Base-by-base conservation (phyloP, 2,113 vertebrate species). In the Sylvia atricapilla region DNA sequence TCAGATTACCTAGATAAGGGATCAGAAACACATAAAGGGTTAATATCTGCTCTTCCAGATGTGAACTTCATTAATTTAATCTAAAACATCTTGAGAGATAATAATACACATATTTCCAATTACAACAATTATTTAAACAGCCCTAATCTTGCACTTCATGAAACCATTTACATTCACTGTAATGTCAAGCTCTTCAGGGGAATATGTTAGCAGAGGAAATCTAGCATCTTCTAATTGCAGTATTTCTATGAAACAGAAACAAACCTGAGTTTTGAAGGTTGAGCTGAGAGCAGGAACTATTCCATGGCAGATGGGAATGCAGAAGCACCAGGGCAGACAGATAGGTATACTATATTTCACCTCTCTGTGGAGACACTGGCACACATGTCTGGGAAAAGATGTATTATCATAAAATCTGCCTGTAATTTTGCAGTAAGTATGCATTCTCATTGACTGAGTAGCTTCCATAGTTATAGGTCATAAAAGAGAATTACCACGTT, bases 81-180 rank as follows among this genome's bases (percentile, higher is more conserved):
- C 86, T 82, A 76, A 94, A 92, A 46, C 83, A 76, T 89, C 76
- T 96, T 94, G 90, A 96, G 85, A 96, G 53, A 92, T 93, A 96
- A 96, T 96, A 96, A 94, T 89, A 93, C 86, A 73, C 88, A 79
- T 95, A 94, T 96, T 96, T 95, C 74, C 88, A 96, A 92, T 95
- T 96, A 96, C 90, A 93, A 90, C 89, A 93, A 95, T 93, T 96
- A 94, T 94, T 96, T 96, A 89, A 97, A 95, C 90, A 95, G 77
- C 92, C 46, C 73, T 95, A 93, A 96, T 96, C 88, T 96, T 89
- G 66, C 90, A 96, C 95, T 96, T 96, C 88, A 96, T 66, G 62
- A 94, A 96, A 73, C 68, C 80, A 84, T 93, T 96, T 96, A 69
- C 58, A 92, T 95, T 84, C 84, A 58, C 58, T 94, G 64, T 79